Base-by-base conservation (phyloP, 2,797 vertebrate species). In the Oryzias dopingdopingensis region DNA sequence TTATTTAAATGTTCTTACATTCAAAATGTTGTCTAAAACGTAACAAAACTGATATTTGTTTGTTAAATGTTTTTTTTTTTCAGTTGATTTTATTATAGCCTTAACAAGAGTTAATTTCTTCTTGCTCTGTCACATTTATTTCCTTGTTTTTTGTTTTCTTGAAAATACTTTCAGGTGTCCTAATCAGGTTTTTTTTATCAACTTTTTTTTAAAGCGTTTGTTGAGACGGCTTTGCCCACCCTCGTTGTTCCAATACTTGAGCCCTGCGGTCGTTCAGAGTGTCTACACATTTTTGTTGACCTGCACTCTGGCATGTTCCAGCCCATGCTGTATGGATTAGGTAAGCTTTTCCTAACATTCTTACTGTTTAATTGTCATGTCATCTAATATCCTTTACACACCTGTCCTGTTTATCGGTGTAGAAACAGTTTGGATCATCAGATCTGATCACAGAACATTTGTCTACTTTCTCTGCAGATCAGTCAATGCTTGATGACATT, bases 221-320 rank as follows among this genome's bases (percentile, higher is more conserved):
- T 99, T 53, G 97, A 99, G 83, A 98, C 95, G 0, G 95, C 97
- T 79, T 90, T 99, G 75, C 96, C 97, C 46, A 97, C 97, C 32
- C 92, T 99, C 37, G 93, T 99, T 58, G 92, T 99, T 83, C 96
- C 97, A 0, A 96, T 99, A 70, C 91, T 99, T 77, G 97, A 98
- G 76, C 97, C 97, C 1, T 99, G 97, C 65, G 94, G 95, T 61
- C 95, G 94, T 47, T 98, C 96, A 0, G 97, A 99, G 83, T 99
- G 97, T 83, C 93, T 99, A 41, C 96, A 99, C 80, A 93, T 99
- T 78, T 99, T 98, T 86, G 97, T 99, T 16, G 97, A 99, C 85
- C 92, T 99, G 84, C 97, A 99, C 89, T 99, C 96, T 37, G 97
- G 97, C 81, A 97, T 97, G 94, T 98, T 99, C 85, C 97, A 99